Evolutionary conservation across 2,797 vertebrate species (phyloP).

Genomic region (Agapornis canus): DNA sequence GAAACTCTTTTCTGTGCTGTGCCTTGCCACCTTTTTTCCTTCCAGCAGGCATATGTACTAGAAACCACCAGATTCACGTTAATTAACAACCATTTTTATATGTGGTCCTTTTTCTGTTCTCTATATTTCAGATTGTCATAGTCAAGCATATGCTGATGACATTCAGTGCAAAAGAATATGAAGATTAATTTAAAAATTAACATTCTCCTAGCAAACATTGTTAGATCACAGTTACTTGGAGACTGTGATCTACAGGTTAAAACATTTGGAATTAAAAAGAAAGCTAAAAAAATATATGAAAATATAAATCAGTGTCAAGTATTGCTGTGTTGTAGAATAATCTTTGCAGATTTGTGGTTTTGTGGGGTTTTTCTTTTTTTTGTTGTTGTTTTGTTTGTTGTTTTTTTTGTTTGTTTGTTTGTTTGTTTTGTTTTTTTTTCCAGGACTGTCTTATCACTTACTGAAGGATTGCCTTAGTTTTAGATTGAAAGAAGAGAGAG

Average conservation of each 20-base stretch:
- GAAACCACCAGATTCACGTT: neutral
- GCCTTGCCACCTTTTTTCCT: neutral
- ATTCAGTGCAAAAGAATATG: fast-evolving
- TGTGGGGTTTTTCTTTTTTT: neutral
- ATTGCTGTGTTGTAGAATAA: neutral
- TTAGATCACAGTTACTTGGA: neutral
- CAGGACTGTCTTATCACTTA: neutral
- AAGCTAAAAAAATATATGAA: neutral
- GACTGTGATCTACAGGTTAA: neutral
- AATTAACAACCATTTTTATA: neutral
- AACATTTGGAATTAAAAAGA: neutral
- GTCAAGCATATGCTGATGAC: neutral
- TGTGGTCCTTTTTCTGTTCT: neutral
- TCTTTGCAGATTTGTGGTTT: neutral
- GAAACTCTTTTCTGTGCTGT: neutral
- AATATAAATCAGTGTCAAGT: neutral
- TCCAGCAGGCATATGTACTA: neutral
- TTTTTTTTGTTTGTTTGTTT: too few relatives aligned
- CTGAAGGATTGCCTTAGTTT: neutral
- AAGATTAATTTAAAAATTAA: neutral
- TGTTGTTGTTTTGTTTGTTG: too few relatives aligned
- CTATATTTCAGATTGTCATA: neutral
- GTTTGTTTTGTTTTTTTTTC: neutral
- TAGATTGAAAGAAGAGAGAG: neutral
- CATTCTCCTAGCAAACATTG: neutral